Conservation (phyloP, 2,113 vertebrate genomes). For the Vombatus ursinus region DNA sequence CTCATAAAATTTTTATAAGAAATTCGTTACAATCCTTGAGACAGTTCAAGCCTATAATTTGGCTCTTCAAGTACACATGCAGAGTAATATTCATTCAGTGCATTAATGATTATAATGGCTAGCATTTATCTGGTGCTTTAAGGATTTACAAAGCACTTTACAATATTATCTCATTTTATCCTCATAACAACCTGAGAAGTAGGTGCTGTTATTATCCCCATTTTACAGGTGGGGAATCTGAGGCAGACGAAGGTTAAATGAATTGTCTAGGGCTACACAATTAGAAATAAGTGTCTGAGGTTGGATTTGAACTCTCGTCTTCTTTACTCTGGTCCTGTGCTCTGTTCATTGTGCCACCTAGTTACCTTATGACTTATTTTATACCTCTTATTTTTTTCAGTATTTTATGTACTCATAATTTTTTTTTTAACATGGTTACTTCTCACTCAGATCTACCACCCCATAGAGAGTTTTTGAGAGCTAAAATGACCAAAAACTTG, state of each 20-base stretch:
- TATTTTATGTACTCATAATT: background rate
- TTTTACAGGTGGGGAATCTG: background rate
- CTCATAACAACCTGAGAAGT: background rate
- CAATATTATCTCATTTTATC: background rate
- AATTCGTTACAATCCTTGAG: conserved; percentile 7
- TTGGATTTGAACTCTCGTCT: background rate
- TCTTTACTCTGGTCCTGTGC: background rate
- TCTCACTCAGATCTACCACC: background rate
- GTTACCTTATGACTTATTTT: background rate
- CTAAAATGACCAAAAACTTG: background rate
- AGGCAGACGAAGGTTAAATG: background rate
- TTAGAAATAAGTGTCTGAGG: background rate
- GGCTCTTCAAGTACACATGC: background rate
- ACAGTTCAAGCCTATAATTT: conserved; percentile 14
- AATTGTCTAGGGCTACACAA: background rate
- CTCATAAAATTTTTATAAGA: conserved; percentile 13
- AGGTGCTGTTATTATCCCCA: background rate
- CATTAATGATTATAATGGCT: background rate
- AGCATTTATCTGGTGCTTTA: background rate
- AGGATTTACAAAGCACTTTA: background rate
- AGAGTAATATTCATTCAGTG: conserved; percentile 10
- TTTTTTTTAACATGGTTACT: background rate
- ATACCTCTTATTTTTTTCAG: background rate
- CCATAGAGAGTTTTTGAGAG: background rate
- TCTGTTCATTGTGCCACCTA: background rate